Percentiles rank a stretch among this genome's conserved stretches.
Conservation (phyloP, 1,140 invertebrate genomes). For the Ditylenchus dipsaci region DNA sequence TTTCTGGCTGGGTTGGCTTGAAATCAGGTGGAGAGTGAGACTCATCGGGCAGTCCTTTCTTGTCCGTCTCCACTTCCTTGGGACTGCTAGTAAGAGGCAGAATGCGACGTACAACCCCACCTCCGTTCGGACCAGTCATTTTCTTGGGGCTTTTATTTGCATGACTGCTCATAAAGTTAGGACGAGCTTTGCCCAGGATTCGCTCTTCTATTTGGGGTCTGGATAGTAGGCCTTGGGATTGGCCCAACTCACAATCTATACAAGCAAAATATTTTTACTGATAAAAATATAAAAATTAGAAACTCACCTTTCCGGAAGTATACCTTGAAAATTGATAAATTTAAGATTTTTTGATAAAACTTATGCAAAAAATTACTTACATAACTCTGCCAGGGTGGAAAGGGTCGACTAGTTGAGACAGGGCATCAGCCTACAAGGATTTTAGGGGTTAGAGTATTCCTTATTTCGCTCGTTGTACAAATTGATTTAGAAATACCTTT, state of each 20-base stretch:
- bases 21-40: no score
- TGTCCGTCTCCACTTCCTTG: no score
- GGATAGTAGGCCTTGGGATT: slow-evolving; percentile 32
- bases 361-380: no score
- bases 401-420: slow-evolving; percentile 30
- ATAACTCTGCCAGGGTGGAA: slow-evolving; percentile 31
- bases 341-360: background rate
- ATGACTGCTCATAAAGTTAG: background rate
- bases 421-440: slow-evolving; percentile 17
- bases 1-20: no score
- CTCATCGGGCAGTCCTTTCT: no score
- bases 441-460: slow-evolving; percentile 3
- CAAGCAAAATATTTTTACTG: slow-evolving; percentile 7
- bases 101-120: no score
- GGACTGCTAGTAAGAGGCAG: no score
- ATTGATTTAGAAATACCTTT: slow-evolving; percentile 31
- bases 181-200: slow-evolving; percentile 17
- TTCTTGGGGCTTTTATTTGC: no score
- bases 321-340: slow-evolving; percentile 7
- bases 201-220: slow-evolving; percentile 21
- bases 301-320: slow-evolving; percentile 29
- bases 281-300: slow-evolving; percentile 5
- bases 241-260: slow-evolving; percentile 33
- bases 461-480: no score
- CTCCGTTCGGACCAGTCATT: no score